phyloP scores from a whole-genome alignment of 2,888 invertebrate species.

The Dicyrtoma fusca region DNA sequence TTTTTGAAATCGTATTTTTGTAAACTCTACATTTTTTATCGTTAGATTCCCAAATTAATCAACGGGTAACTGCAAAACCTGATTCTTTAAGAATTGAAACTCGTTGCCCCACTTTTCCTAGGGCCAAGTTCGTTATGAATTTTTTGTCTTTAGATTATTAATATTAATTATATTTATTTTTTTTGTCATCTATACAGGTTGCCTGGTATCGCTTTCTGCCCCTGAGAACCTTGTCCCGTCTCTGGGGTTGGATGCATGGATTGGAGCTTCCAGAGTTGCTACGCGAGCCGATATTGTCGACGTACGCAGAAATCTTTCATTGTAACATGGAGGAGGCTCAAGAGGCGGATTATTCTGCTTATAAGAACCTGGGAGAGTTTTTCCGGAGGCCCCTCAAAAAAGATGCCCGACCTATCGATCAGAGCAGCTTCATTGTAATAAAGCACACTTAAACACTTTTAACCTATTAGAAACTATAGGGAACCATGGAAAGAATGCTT shows the following conservation, averaged over 20 bases:
- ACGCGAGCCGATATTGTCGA: constrained; percentile 72
- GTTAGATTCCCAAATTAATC: too few species aligned
- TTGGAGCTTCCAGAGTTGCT: constrained; percentile 73
- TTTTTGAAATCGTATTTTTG: too few species aligned
- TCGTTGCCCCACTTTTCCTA: too few species aligned
- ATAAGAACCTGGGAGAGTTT: constrained; percentile 83
- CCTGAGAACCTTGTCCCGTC: constrained; percentile 79
- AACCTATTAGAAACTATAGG: too few species aligned
- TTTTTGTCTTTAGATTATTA: too few species aligned
- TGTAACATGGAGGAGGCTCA: constrained; percentile 85
- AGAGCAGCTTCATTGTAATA: constrained; percentile 37
- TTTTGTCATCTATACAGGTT: too few species aligned
- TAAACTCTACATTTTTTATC: too few species aligned
- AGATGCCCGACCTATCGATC: constrained; percentile 76
- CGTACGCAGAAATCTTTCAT: constrained; percentile 77
- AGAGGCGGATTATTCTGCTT: constrained; percentile 71
- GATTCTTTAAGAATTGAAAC: too few species aligned
- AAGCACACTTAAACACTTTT: too few species aligned
- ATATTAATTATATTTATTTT: background rate
- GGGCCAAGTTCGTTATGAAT: too few species aligned
- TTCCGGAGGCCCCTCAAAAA: constrained; percentile 80
- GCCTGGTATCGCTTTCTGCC: constrained; percentile 82
- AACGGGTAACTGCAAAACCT: too few species aligned
- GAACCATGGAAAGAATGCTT: too few species aligned
- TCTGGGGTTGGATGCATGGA: constrained; percentile 85